Base-by-base conservation (phyloP, 1,140 invertebrate genomes). In the Ephestia elutella region DNA sequence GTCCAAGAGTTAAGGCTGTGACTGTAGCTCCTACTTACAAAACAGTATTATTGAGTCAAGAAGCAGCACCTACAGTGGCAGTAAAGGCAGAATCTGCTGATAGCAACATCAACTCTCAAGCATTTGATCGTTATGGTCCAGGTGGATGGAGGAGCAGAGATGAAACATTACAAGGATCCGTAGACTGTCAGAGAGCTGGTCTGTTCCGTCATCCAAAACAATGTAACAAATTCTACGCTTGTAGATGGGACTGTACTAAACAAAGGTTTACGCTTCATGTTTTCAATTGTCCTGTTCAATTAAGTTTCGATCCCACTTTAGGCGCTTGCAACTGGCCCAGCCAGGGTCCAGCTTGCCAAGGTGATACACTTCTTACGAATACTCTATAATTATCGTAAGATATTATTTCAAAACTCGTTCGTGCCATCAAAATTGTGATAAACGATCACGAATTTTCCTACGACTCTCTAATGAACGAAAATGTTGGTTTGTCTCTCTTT, bases 171-270 rank as follows among this genome's bases (percentile, higher is more conserved):
- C 89, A 92, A 63, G 92, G 92, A n/a, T 90, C 89, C 1, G 76
- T 91, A 4, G 92, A 94, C 21, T 96, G 95, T 73, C 92, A 94
- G 61, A 89, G 95, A 71, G 91, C 94, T 5, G 95, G 95, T 71
- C 89, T 96, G 0, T 96, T 96, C 89, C 90, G 94, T 73, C 95
- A 96, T 78, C 95, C 95, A 0, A 93, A 93, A 56, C 91, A 93
- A 60, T 96, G 95, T 73, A 95, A 95, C 71, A 95, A 96, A 74
- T 96, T 96, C 88, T 96, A 96, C 71, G 92, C 94, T 30, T 96
- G 95, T 75, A 92, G 94, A 73, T 96, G 94, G 94, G 95, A 96
- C 72, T 91, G 93, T 61, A 94, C 92, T 82, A 93, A 95, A 64
- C 92, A 95, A 62, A 91, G 91, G 63, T 96, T 93, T 77, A 95